phyloP scores from a whole-genome alignment of 2,888 invertebrate genomes.

The Agriopis leucophaearia region DNA sequence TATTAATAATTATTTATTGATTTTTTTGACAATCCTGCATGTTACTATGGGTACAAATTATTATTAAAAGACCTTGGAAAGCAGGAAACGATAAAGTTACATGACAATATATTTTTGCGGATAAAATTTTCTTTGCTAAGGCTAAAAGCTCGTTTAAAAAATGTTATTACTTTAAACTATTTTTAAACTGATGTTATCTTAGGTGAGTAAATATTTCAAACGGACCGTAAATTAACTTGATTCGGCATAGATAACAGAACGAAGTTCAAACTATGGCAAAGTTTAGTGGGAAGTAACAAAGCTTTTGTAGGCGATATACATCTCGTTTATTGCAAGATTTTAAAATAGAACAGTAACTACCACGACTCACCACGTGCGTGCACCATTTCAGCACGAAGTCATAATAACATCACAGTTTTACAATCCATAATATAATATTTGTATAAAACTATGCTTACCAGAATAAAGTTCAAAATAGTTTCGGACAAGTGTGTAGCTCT shows the following conservation, averaged over 20 bases:
- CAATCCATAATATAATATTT: not conserved
- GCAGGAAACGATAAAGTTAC: no score
- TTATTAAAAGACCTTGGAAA: no score
- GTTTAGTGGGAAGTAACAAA: slow-evolving; percentile 20
- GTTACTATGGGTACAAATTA: no score
- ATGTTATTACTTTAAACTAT: no score
- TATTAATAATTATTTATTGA: no score
- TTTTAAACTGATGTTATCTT: slow-evolving; percentile 6
- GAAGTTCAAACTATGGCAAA: slow-evolving; percentile 17
- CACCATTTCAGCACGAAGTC: slow-evolving; percentile 22
- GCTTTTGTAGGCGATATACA: slow-evolving; percentile 21
- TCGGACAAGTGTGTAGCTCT: not conserved
- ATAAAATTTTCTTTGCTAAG: no score
- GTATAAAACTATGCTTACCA: not conserved
- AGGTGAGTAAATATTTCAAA: slow-evolving; percentile 13
- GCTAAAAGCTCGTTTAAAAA: no score
- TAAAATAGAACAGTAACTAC: slow-evolving; percentile 24
- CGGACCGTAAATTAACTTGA: slow-evolving; percentile 24
- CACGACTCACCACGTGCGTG: slow-evolving; percentile 11
- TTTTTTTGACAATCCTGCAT: no score
- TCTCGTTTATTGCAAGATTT: slow-evolving; percentile 23
- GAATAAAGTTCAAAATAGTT: no score
- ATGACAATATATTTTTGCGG: no score
- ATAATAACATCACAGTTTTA: slow-evolving; percentile 1
- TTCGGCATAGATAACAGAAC: slow-evolving; percentile 24